Conservation (phyloP, 2,888 invertebrate species). For the Sinelater perroti region DNA sequence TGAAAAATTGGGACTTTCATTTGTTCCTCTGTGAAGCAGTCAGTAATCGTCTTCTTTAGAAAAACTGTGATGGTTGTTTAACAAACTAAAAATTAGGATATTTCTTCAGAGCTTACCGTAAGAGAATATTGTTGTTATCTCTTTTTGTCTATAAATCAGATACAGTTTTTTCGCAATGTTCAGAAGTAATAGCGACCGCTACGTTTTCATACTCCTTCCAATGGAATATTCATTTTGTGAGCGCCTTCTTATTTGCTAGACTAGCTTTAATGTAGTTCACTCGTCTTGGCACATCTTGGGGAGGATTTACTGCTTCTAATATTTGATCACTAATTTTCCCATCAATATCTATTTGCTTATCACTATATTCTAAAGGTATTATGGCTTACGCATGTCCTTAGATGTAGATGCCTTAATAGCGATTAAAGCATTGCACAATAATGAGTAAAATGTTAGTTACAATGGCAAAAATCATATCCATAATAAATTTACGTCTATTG, state of each 20-base stretch:
- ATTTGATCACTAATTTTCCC: background rate
- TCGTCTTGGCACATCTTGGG: background rate
- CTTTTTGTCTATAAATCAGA: no score
- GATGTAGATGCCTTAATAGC: background rate
- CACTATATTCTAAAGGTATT: background rate
- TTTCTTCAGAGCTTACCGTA: background rate
- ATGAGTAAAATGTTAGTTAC: background rate
- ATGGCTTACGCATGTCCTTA: background rate
- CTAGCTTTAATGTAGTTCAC: background rate
- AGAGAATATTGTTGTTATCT: conserved; percentile 2
- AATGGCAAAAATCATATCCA: background rate
- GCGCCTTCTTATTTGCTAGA: background rate
- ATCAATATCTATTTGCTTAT: background rate
- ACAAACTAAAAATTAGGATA: background rate
- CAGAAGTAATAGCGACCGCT: background rate
- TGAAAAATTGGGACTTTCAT: no score
- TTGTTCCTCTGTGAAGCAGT: no score
- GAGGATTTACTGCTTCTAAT: background rate
- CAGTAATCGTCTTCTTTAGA: no score
- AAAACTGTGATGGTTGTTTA: background rate
- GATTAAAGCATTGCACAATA: background rate
- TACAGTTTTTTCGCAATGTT: background rate
- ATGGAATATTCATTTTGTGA: background rate
- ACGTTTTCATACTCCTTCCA: background rate
- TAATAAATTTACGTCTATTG: background rate